Conservation (phyloP, 1,140 invertebrate genomes). For the Rhopalosiphum maidis region DNA sequence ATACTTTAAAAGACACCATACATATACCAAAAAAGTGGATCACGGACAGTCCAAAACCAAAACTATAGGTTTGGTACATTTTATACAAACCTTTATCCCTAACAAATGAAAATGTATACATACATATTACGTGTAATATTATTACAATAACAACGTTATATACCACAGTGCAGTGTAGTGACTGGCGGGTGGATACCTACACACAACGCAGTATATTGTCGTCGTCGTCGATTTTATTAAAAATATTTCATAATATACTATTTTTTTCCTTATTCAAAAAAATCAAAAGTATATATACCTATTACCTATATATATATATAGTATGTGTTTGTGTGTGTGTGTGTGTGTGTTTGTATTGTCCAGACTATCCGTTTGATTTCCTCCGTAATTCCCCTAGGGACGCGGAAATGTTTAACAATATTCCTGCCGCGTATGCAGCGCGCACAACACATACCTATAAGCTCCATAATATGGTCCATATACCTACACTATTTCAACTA, state of each 20-base stretch:
- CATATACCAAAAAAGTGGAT: too few relatives aligned
- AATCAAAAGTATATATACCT: not conserved
- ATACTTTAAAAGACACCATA: too few relatives aligned
- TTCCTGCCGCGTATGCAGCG: not conserved
- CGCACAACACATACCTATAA: not conserved
- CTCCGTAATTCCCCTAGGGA: not conserved
- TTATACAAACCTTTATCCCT: too few relatives aligned
- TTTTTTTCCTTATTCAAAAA: not conserved
- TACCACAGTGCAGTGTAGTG: not conserved
- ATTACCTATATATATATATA: not conserved
- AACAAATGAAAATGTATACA: too few relatives aligned
- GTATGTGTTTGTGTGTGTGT: too few relatives aligned
- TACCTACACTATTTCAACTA: too few relatives aligned
- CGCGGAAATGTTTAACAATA: conserved; percentile 10
- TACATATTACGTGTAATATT: too few relatives aligned
- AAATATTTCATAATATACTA: not conserved
- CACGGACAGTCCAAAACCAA: too few relatives aligned
- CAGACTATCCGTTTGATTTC: not conserved
- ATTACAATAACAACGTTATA: too few relatives aligned
- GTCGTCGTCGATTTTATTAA: not conserved
- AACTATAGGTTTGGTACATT: too few relatives aligned
- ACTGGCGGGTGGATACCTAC: not conserved
- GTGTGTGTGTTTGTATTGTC: not conserved
- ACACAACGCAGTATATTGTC: not conserved
- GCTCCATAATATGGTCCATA: too few relatives aligned